Conservation (phyloP, 2,797 vertebrate species). For the Octomys mimax region DNA sequence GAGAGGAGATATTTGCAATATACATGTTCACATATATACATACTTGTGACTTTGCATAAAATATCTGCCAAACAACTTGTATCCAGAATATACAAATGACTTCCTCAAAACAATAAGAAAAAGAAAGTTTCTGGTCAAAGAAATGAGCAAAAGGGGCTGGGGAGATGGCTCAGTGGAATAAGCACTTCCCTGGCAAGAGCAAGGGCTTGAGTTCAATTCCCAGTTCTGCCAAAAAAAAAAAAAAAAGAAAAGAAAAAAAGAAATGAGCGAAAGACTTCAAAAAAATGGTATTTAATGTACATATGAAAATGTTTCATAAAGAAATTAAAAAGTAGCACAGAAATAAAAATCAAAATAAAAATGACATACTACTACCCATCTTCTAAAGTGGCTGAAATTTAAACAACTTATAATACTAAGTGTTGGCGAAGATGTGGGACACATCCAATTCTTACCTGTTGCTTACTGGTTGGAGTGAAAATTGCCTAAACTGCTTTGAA, state of each 20-base stretch:
- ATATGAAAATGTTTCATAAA: neutral
- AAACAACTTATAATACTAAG: neutral
- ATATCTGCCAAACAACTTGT: neutral
- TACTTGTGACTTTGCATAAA: constrained; percentile 9
- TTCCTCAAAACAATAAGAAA: constrained; percentile 20
- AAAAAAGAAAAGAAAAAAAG: constrained; percentile 6
- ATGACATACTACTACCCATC: neutral
- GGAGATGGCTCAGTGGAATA: too few relatives aligned
- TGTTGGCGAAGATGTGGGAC: constrained; percentile 20
- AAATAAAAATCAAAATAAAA: constrained; percentile 51
- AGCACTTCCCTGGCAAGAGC: too few relatives aligned
- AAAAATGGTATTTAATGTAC: constrained; percentile 11
- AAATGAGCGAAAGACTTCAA: constrained; percentile 50
- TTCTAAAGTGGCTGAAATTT: neutral
- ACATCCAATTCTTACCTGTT: constrained; percentile 2
- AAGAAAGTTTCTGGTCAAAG: constrained; percentile 11
- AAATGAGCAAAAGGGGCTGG: neutral
- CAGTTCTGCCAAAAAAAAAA: neutral
- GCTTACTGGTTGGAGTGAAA: constrained; percentile 27
- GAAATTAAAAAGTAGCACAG: neutral
- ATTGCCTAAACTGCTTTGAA: neutral
- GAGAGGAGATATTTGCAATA: neutral
- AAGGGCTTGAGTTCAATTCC: too few relatives aligned
- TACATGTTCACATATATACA: neutral
- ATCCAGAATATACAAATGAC: neutral